These are phyloP conservation scores for Spinus pinus DNA, from an alignment of 2,797 vertebrate species.

Conservation along the genomic window DNA sequence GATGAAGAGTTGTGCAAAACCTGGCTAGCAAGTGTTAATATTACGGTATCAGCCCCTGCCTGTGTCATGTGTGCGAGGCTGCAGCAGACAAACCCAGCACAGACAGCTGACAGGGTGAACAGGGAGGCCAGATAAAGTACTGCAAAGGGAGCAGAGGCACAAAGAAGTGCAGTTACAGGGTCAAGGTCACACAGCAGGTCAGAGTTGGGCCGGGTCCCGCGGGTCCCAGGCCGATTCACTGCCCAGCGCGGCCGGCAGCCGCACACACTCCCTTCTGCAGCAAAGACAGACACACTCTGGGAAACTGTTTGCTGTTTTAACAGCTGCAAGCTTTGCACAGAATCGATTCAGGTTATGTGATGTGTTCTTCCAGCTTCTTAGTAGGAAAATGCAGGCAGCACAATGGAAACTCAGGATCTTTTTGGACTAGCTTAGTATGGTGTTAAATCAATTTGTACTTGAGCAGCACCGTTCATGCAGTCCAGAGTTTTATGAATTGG, in stretches of 20 bases:
- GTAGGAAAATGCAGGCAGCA: background rate
- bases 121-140: background rate
- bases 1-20: background rate
- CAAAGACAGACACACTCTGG: background rate
- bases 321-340: background rate
- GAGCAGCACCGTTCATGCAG: background rate
- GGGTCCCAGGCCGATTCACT: background rate
- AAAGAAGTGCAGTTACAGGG: background rate
- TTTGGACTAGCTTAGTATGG: background rate
- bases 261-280: background rate
- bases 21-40: background rate
- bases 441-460: background rate
- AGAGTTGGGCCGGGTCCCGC: accelerated
- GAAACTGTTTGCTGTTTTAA: constrained; percentile 29
- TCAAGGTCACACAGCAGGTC: background rate
- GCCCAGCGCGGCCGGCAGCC: background rate
- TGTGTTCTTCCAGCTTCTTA: background rate
- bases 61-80: background rate
- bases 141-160: background rate
- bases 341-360: background rate
- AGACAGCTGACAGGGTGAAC: background rate
- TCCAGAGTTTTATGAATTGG: background rate
- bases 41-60: background rate
- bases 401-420: background rate
- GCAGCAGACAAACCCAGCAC: background rate